Evolutionary conservation across 2,888 invertebrate species (phyloP), one percentile per base, ranked within the genome.

Genomic region (Drepana falcataria): DNA sequence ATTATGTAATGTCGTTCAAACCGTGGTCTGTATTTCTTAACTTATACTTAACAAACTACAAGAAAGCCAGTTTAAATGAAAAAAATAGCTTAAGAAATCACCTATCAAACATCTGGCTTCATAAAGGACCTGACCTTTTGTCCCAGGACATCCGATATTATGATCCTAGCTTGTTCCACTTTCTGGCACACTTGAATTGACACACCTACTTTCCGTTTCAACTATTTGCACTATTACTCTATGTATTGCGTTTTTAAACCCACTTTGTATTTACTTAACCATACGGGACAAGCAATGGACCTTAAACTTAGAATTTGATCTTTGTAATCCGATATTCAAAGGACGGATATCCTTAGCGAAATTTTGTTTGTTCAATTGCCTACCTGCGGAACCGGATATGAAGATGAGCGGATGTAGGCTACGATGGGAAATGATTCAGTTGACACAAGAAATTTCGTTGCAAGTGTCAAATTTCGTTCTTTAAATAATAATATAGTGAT

Each of bases 351-450:
- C 69, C 71, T 63, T 58, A 48, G 71, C 72, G 64, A 71, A 71
- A 49, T 40, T 34, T 60, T 77, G 76, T 80, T 79, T 79, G 74
- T 74, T 75, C 77, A 80, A 78, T 73, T 70, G 70, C 59, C 69
- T 76, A 77, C 73, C 69, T 72, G 73, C 64, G 62, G 64, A 63
- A 61, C 59, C 66, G 66, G 65, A 61, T 63, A 34, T 37, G 53
- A 59, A 60, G 68, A 72, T 69, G 73, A 65, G 56, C 66, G 65
- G 67, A 65, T 63, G 59, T 52, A 55, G 53, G 53, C 54, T 55
- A 64, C 63, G 63, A 62, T 71, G 65, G 59, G 68, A 69, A 65
- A 64, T 61, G 64, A 65, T 62, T 62, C 51, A 58, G 66, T 73
- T 72, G 69, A 60, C 63, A 56, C 58, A 57, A 55, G 48, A 53